These are phyloP conservation scores for Petrocephalus sullivani DNA, from an alignment of 2,797 vertebrate species.

Conservation along the genomic window DNA sequence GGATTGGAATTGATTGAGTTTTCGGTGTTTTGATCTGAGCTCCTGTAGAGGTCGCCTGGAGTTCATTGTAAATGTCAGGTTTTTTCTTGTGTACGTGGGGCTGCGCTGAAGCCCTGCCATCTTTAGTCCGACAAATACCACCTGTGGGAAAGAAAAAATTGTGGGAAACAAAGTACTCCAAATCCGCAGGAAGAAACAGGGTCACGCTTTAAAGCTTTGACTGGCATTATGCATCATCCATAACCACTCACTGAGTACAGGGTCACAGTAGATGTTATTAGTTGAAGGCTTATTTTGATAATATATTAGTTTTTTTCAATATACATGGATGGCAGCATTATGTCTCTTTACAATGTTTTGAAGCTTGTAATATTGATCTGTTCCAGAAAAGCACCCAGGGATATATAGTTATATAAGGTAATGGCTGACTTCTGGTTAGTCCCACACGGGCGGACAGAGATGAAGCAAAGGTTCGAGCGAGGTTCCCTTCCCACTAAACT, in stretches of 20 bases:
- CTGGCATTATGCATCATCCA: background rate
- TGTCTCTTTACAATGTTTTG: background rate
- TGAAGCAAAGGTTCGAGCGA: conserved; percentile 8
- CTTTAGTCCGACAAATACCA: background rate
- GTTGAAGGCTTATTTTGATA: background rate
- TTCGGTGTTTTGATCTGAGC: conserved; percentile 14
- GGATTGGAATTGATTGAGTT: conserved; percentile 12
- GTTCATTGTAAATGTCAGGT: conserved; percentile 17
- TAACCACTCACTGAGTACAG: background rate
- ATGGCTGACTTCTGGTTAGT: conserved; percentile 14
- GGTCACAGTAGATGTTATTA: background rate
- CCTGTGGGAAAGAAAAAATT: background rate
- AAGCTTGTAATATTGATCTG: background rate
- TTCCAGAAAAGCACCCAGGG: background rate
- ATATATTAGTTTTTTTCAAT: background rate
- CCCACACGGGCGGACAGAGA: conserved; percentile 14
- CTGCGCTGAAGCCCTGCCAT: background rate
- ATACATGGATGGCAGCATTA: background rate
- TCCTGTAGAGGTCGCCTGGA: background rate
- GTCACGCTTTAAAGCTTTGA: background rate
- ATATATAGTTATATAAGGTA: background rate
- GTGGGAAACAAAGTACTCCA: background rate
- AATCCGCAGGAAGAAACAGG: background rate
- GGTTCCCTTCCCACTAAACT: background rate
- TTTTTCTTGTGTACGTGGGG: background rate